Conservation (phyloP, 2,113 vertebrate species). For the Polypterus senegalus region DNA sequence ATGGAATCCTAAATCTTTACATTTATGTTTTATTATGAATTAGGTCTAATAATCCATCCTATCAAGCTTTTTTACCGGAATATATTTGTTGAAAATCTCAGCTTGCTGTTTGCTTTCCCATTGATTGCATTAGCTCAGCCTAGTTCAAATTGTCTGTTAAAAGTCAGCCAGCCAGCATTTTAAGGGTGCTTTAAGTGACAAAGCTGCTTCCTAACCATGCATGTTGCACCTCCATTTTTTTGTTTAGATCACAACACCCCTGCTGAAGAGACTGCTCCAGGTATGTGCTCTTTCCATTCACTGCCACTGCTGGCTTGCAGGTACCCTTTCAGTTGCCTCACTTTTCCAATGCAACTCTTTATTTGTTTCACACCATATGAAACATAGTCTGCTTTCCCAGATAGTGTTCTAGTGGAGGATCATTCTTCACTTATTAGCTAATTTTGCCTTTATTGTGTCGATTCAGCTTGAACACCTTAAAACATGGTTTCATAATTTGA, state of each 20-base stretch:
- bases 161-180: conserved; percentile 22
- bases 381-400: too few species aligned
- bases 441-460: too few species aligned
- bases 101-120: background rate
- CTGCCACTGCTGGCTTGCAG: conserved; percentile 28
- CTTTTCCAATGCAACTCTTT: conserved; percentile 10
- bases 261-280: conserved; percentile 78
- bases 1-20: too few species aligned
- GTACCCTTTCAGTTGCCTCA: background rate
- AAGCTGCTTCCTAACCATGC: conserved; percentile 72
- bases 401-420: too few species aligned
- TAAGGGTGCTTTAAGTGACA: conserved; percentile 49
- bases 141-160: background rate
- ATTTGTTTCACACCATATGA: too few species aligned
- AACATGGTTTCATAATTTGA: too few species aligned
- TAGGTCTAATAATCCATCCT: background rate
- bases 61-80: background rate
- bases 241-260: conserved; percentile 82
- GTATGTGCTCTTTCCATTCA: conserved; percentile 60
- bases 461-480: too few species aligned
- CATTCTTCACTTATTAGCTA: too few species aligned
- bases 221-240: conserved; percentile 74
- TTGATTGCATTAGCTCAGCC: conserved; percentile 7
- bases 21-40: too few species aligned
- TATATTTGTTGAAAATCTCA: background rate